phyloP scores from a whole-genome alignment of 1,140 invertebrate species.

The Drosophila erecta region DNA sequence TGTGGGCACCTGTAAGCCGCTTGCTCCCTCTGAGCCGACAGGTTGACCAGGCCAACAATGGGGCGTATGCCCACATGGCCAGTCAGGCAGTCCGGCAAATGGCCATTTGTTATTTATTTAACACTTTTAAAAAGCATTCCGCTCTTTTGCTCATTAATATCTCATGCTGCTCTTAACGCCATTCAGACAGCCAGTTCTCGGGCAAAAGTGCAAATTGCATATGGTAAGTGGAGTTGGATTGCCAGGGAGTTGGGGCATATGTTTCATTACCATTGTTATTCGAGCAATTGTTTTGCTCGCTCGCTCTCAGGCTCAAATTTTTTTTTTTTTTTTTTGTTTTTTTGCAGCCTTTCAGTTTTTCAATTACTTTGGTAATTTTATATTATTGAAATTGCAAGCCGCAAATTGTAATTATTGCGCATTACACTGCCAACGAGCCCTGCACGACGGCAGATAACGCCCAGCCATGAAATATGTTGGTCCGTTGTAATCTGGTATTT shows the following conservation, averaged over 20 bases:
- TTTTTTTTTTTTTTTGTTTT: constrained; percentile 14
- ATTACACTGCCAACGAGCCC: constrained; percentile 31
- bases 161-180: constrained; percentile 79
- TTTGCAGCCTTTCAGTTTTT: constrained; percentile 35
- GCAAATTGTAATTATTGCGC: constrained; percentile 80
- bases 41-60: constrained; percentile 36
- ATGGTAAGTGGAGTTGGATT: constrained; percentile 32
- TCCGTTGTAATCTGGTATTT: constrained; percentile 80
- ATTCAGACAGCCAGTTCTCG: constrained; percentile 1
- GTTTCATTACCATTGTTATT: constrained; percentile 63
- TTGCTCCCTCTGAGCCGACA: constrained; percentile 41
- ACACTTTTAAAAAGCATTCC: constrained; percentile 82
- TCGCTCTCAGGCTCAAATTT: constrained; percentile 3
- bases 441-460: constrained; percentile 30
- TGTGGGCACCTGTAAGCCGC: constrained; percentile 70
- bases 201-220: constrained; percentile 49
- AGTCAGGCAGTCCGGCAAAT: constrained; percentile 39
- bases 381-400: constrained; percentile 82
- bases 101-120: constrained; percentile 81
- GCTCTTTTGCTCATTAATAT: constrained; percentile 81
- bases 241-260: constrained; percentile 39
- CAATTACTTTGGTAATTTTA: constrained; percentile 84
- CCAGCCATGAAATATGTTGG: constrained; percentile 64
- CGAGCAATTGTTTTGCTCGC: constrained; percentile 41
- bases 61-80: background rate